These are phyloP conservation scores for Philereme transversata DNA, from an alignment of 2,888 invertebrate species.

Conservation along the genomic window DNA sequence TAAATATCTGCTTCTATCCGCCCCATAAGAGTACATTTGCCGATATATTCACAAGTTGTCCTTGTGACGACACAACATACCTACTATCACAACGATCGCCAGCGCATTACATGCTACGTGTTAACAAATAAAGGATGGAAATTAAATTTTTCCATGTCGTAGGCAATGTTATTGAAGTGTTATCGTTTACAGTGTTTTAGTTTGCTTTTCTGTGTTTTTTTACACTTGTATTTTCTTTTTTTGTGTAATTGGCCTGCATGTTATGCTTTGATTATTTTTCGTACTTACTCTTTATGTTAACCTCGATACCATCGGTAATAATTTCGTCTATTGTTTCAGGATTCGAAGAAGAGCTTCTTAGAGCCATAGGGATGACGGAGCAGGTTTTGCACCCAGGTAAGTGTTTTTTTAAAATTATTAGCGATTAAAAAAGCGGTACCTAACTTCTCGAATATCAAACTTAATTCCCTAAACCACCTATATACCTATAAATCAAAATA, in stretches of 20 bases:
- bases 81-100: constrained; percentile 19
- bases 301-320: background rate
- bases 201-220: background rate
- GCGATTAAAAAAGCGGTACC: no score
- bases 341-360: constrained; percentile 84
- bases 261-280: constrained; percentile 1
- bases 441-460: background rate
- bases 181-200: constrained; percentile 6
- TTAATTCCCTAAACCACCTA: background rate
- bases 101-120: constrained; percentile 19
- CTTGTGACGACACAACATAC: constrained; percentile 14
- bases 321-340: constrained; percentile 61
- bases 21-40: background rate
- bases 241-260: constrained; percentile 7
- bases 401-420: constrained; percentile 51
- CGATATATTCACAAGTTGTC: constrained; percentile 9
- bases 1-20: background rate
- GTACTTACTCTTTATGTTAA: no score
- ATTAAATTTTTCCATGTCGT: constrained; percentile 22
- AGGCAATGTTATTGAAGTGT: constrained; percentile 12
- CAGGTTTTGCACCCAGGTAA: constrained; percentile 91
- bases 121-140: constrained; percentile 22
- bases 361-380: constrained; percentile 90
- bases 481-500: background rate
- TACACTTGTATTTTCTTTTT: background rate